Evolutionary conservation across 2,797 vertebrate genomes (phyloP).

Genomic region (Schizothorax lantsangensis): DNA sequence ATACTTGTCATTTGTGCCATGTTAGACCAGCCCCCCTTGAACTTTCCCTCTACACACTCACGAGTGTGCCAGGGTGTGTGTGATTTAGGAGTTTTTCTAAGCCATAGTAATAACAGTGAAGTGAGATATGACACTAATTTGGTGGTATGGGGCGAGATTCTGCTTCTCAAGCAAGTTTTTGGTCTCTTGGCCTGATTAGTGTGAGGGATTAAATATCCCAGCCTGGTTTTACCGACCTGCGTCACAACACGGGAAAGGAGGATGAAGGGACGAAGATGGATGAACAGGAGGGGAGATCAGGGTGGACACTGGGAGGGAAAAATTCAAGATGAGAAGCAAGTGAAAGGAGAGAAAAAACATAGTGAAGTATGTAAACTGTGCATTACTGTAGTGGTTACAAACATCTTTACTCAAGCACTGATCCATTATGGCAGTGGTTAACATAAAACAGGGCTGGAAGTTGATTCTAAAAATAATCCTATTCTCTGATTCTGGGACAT

Average conservation of each 20-base stretch:
- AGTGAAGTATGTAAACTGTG: not conserved
- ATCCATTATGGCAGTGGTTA: no score
- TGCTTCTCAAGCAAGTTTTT: slow-evolving; percentile 47
- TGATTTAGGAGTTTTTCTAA: slow-evolving; percentile 53
- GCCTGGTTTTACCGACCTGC: slow-evolving; percentile 40
- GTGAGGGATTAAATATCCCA: slow-evolving; percentile 51
- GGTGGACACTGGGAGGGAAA: not conserved
- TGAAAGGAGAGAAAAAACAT: not conserved
- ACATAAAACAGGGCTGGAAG: not conserved
- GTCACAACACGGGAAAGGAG: not conserved
- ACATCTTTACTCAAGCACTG: not conserved
- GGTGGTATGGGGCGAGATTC: slow-evolving; percentile 34
- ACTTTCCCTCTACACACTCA: slow-evolving; percentile 39
- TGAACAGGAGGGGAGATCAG: slow-evolving; percentile 2
- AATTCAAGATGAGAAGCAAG: not conserved
- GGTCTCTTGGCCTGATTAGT: not conserved
- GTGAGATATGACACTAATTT: slow-evolving; percentile 60
- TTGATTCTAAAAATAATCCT: not conserved
- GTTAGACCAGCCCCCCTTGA: slow-evolving; percentile 46
- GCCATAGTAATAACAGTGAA: slow-evolving; percentile 53
- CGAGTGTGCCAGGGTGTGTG: slow-evolving; percentile 8
- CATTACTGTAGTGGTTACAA: no score
- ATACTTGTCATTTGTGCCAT: slow-evolving; percentile 58
- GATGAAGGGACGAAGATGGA: slow-evolving; percentile 28
- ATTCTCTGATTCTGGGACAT: not conserved